Percentiles rank a stretch among this genome's conserved stretches.
phyloP scores from a whole-genome alignment of 2,888 invertebrate species.

The Hyppa rectilinea region DNA sequence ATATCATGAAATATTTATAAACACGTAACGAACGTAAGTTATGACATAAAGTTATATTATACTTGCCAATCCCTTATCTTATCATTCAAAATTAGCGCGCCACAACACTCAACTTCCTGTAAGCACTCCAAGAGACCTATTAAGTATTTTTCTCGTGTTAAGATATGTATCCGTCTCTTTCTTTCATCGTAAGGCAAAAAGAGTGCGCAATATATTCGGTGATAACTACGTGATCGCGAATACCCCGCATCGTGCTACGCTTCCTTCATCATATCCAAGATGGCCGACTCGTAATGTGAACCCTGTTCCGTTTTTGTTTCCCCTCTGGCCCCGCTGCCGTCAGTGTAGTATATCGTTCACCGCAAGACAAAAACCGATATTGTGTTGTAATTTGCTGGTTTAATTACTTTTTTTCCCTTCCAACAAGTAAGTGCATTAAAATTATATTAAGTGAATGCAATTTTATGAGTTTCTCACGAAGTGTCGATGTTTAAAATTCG shows the following conservation, averaged over 20 bases:
- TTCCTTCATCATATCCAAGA: conserved; percentile 74
- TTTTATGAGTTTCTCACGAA: conserved; percentile 74
- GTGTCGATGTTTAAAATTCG: conserved; percentile 76
- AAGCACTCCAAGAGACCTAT: conserved; percentile 38
- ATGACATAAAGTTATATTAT: background rate
- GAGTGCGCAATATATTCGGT: conserved; percentile 47
- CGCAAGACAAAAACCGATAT: conserved; percentile 90
- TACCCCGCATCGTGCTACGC: conserved; percentile 51
- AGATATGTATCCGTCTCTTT: conserved; percentile 28
- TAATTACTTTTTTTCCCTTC: conserved; percentile 90
- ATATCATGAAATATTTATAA: background rate
- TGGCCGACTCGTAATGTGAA: conserved; percentile 86
- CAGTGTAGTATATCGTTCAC: conserved; percentile 90
- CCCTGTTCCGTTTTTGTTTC: conserved; percentile 91
- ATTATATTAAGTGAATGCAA: conserved; percentile 81
- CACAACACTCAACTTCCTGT: conserved; percentile 64
- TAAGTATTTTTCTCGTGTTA: background rate
- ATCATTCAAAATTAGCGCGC: conserved; percentile 64
- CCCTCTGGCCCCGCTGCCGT: conserved; percentile 90
- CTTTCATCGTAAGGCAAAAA: conserved; percentile 19
- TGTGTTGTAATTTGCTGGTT: conserved; percentile 90
- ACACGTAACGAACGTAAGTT: background rate
- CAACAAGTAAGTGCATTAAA: conserved; percentile 89
- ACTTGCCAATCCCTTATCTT: conserved; percentile 5
- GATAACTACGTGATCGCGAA: conserved; percentile 25